Percentiles rank a stretch among this genome's conserved stretches.
Evolutionary conservation across 2,113 vertebrate species (phyloP).

Genomic region (Oenanthe oenanthe): DNA sequence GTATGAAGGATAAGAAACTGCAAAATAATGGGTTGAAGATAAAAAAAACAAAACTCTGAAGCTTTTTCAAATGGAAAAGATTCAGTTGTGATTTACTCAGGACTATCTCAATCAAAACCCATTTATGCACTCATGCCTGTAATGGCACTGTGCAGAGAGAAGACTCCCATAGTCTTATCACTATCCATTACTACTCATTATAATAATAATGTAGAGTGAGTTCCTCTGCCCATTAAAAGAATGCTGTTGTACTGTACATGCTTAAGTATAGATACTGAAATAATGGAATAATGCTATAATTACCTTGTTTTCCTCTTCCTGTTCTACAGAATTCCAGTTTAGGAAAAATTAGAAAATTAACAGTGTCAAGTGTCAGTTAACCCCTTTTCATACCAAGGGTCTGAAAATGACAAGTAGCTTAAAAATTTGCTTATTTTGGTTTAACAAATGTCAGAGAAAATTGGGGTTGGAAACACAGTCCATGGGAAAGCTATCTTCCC

Average conservation of each 20-base stretch:
- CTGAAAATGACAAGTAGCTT: background rate
- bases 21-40: background rate
- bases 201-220: background rate
- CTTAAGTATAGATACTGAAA: background rate
- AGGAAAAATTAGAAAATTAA: background rate
- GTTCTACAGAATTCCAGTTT: background rate
- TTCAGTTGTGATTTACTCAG: background rate
- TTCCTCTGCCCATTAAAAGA: background rate
- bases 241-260: background rate
- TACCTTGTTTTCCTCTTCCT: background rate
- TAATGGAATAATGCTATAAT: background rate
- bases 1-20: background rate
- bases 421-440: background rate
- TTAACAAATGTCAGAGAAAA: background rate
- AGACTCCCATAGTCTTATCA: background rate
- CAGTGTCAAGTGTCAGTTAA: background rate
- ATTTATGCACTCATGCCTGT: constrained; percentile 27
- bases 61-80: background rate
- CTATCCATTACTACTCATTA: constrained; percentile 20
- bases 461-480: background rate
- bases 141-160: constrained; percentile 1
- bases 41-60: background rate
- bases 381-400: background rate
- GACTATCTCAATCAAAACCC: constrained; percentile 23
- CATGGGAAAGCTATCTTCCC: background rate